phyloP scores from a whole-genome alignment of 2,888 invertebrate genomes.

The Teleiodes luculella region DNA sequence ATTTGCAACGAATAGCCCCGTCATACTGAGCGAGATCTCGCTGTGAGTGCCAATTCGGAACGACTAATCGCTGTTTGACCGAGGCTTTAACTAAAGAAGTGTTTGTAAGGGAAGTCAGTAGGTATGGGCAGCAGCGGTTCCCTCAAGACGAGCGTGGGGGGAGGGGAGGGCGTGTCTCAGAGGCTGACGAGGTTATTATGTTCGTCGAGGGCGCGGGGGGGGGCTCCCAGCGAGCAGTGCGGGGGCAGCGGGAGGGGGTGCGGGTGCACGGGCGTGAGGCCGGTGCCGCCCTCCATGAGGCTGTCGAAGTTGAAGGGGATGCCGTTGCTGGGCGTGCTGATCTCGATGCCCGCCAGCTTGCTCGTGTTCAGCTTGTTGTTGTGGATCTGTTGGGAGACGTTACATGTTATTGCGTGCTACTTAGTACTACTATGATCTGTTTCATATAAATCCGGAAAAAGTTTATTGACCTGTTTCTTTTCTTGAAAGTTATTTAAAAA shows the following conservation, averaged over 20 bases:
- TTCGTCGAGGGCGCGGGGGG: slow-evolving; percentile 83
- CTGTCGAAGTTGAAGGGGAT: slow-evolving; percentile 94
- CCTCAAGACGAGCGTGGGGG: neutral
- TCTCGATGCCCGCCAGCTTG: slow-evolving; percentile 88
- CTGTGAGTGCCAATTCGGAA: too few relatives aligned
- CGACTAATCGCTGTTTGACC: too few relatives aligned
- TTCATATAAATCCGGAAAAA: too few relatives aligned
- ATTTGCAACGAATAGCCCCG: too few relatives aligned
- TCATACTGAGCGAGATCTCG: too few relatives aligned
- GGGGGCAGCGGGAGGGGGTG: slow-evolving; percentile 72
- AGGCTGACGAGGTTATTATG: slow-evolving; percentile 90
- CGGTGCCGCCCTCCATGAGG: slow-evolving; percentile 95
- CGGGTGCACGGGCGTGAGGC: slow-evolving; percentile 88
- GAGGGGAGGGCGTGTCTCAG: slow-evolving; percentile 70
- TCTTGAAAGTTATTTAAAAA: too few relatives aligned
- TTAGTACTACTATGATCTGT: too few relatives aligned
- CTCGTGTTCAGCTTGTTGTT: slow-evolving; percentile 70
- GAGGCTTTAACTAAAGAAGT: neutral
- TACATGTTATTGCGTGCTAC: neutral
- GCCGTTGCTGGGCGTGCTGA: slow-evolving; percentile 92
- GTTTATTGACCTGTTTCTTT: too few relatives aligned
- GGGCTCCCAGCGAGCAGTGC: slow-evolving; percentile 78
- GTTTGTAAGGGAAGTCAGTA: too few relatives aligned
- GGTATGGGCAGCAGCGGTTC: too few relatives aligned
- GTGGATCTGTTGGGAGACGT: slow-evolving; percentile 57